Percentiles rank a stretch among this genome's conserved stretches.
Conservation (phyloP, 2,113 vertebrate species). For the Brevimyrus niger region DNA sequence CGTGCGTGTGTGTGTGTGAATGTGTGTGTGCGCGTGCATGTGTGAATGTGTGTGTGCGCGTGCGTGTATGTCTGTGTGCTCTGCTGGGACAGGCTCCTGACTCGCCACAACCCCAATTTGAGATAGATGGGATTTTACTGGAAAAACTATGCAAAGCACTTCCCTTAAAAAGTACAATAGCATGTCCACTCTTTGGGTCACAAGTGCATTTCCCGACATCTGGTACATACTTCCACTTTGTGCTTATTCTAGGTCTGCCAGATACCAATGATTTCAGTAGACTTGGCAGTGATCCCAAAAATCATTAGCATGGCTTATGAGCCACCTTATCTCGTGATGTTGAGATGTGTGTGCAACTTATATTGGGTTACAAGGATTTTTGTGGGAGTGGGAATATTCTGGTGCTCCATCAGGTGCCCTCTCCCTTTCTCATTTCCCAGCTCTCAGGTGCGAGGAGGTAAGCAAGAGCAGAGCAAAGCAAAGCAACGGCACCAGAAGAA, state of each 20-base stretch:
- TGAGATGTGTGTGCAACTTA: neutral
- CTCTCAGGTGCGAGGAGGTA: constrained; percentile 14
- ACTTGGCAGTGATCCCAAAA: neutral
- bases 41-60: too few species aligned
- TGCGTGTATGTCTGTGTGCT: neutral
- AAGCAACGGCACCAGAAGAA: constrained; percentile 3
- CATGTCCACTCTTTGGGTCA: neutral
- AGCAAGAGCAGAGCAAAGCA: neutral
- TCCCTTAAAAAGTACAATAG: neutral
- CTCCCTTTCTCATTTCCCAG: neutral
- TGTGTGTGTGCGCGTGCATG: too few species aligned
- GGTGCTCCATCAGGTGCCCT: neutral
- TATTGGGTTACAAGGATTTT: neutral
- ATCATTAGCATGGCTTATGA: neutral
- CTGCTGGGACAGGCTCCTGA: neutral
- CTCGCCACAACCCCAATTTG: neutral
- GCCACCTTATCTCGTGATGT: neutral
- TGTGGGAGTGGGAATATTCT: neutral
- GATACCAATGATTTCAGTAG: neutral
- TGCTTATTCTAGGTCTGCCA: neutral
- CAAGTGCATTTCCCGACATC: neutral
- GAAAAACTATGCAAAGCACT: neutral
- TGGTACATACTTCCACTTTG: neutral
- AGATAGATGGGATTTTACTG: neutral
- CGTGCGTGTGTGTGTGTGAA: too few species aligned